A percentile compares a stretch with the other conserved stretches of the same genome.
These are phyloP conservation scores for Smutsia temminckii DNA, from an alignment of 2,797 vertebrate genomes.

Conservation along the genomic window DNA sequence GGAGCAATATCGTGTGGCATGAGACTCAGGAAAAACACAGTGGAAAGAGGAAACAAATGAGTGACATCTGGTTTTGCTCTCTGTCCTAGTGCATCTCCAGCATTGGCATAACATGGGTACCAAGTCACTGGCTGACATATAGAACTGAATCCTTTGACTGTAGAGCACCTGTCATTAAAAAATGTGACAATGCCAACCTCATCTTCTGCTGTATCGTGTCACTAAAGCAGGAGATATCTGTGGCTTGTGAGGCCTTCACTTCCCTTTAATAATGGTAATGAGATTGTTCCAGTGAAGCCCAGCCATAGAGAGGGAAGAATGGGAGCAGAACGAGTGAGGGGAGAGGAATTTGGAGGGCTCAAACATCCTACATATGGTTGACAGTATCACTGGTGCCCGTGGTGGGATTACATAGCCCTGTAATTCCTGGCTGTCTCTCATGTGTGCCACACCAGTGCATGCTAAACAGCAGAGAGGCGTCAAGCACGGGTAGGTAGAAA, in stretches of 20 bases:
- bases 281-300: constrained; percentile 61
- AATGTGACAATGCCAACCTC: neutral
- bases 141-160: neutral
- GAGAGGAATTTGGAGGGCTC: neutral
- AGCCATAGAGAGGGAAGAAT: neutral
- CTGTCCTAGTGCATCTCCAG: neutral
- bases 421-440: constrained; percentile 33
- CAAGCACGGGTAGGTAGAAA: neutral
- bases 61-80: neutral
- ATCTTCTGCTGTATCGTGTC: neutral
- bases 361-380: constrained; percentile 36
- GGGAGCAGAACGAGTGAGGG: neutral
- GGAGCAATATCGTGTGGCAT: neutral
- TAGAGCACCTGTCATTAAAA: neutral
- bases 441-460: neutral
- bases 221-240: neutral
- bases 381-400: neutral
- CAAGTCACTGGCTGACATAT: neutral
- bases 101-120: neutral
- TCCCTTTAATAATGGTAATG: neutral
- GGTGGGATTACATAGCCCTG: neutral
- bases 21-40: neutral
- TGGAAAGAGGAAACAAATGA: neutral
- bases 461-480: constrained; percentile 63
- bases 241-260: neutral